These are phyloP conservation scores for Oceanites oceanicus DNA, from an alignment of 2,113 vertebrate genomes.

Conservation along the genomic window DNA sequence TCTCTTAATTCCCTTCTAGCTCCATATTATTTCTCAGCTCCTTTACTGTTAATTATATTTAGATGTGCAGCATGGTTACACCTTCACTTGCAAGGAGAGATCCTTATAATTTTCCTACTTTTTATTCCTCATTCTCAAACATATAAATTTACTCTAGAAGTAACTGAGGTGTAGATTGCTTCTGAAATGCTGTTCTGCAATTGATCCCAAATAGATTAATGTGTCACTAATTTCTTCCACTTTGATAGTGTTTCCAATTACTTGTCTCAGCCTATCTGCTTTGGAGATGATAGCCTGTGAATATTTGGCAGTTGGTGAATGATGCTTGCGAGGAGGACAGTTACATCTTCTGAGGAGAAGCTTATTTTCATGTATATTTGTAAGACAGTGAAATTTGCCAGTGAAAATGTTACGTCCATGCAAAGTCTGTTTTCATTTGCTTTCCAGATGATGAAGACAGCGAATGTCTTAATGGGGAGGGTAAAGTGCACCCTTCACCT, in stretches of 20 bases:
- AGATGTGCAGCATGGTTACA: not conserved
- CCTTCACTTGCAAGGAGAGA: not conserved
- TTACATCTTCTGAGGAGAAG: not conserved
- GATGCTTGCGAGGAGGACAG: not conserved
- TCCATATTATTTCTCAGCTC: not conserved
- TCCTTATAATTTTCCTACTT: not conserved
- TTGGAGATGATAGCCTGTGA: not conserved
- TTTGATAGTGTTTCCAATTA: not conserved
- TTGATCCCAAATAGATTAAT: not conserved
- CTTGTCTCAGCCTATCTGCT: not conserved
- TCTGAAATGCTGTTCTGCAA: not conserved
- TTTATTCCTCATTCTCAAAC: not conserved
- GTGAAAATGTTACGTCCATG: not conserved
- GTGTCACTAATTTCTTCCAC: not conserved
- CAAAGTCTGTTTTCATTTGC: not conserved
- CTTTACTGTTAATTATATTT: not conserved
- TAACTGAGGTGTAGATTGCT: not conserved
- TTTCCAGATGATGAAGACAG: slow-evolving; percentile 88
- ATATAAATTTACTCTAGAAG: not conserved
- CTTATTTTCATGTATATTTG: not conserved
- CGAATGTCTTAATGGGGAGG: slow-evolving; percentile 76
- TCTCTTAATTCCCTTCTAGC: not conserved
- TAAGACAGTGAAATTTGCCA: not conserved
- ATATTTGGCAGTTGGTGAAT: not conserved
- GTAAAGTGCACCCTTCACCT: slow-evolving; percentile 67